Base-by-base conservation (phyloP, 92 coral and sea anemone species). In the Epizoanthus rinbou region DNA sequence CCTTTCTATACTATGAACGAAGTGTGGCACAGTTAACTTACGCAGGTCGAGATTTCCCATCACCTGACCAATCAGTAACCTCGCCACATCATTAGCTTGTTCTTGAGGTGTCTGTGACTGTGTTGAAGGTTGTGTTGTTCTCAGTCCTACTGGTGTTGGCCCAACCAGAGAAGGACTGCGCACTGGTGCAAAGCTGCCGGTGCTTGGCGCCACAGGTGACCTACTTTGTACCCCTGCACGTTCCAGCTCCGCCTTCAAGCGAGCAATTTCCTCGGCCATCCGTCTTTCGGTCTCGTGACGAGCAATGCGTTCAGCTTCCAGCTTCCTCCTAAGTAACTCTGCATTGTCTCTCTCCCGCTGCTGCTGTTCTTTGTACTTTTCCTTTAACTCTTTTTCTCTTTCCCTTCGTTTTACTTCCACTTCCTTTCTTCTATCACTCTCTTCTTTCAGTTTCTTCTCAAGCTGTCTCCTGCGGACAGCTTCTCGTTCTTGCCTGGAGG, bases 401-500 rank as follows among this genome's bases (percentile, higher is more conserved):
- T 76, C 68, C 19, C 45, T 67, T 13, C 19, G 76, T 1, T 37
- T 41, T 21, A 47, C 64, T 70, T 67, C 74, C 45, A 8, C 59
- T 8, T 31, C 69, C 76, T 50, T 74, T 64, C 69, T 64, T 21
- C 45, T 57, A 19, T 78, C 73, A 39, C 68, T 83, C 76, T 53
- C 84, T 80, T 75, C 79, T 74, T 37, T 81, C 28, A 85, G 84
- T 31, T 89, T 87, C 56, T 82, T 88, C 71, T 79, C 76, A 25
- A 74, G 81, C 2, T 71, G 85, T 63, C 94, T 74, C 52, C 87
- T 69, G 11, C 89, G 79, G 64, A 88, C 88, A 79, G 81, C 83
- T 58, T 93, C 97, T 86, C 94, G 85, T 21, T 86, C 91, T 54
- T 93, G 93, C 24, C 97, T 87, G 64, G 97, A 90, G 73, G 83